phyloP scores from a whole-genome alignment of 2,113 vertebrate species.

The Sula dactylatra region DNA sequence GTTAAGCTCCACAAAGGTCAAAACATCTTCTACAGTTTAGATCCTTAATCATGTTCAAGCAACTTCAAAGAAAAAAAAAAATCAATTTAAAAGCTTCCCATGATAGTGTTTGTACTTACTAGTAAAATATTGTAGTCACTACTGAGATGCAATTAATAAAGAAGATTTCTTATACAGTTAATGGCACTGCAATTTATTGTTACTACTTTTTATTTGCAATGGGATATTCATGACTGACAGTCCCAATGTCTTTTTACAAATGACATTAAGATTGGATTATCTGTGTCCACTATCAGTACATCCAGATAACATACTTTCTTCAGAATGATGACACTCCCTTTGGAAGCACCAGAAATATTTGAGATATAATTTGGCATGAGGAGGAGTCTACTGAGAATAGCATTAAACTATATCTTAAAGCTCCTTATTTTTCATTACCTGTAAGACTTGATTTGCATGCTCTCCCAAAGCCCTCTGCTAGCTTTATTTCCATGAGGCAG shows the following conservation, averaged over 20 bases:
- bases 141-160: not conserved
- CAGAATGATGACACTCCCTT: fast-evolving
- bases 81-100: not conserved
- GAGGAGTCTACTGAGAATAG: not conserved
- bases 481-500: not conserved
- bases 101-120: not conserved
- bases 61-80: not conserved
- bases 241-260: not conserved
- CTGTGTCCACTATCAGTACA: fast-evolving
- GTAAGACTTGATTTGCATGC: not conserved
- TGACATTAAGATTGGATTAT: not conserved
- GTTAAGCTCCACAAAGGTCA: not conserved
- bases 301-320: not conserved
- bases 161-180: not conserved
- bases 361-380: not conserved
- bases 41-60: not conserved
- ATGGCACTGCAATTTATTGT: not conserved
- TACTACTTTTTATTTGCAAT: not conserved
- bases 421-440: not conserved
- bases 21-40: not conserved
- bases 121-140: not conserved
- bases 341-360: not conserved
- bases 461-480: not conserved
- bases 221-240: not conserved
- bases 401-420: not conserved